These are phyloP conservation scores for Meloidogyne hapla DNA, from an alignment of 1,140 invertebrate species.

Conservation along the genomic window DNA sequence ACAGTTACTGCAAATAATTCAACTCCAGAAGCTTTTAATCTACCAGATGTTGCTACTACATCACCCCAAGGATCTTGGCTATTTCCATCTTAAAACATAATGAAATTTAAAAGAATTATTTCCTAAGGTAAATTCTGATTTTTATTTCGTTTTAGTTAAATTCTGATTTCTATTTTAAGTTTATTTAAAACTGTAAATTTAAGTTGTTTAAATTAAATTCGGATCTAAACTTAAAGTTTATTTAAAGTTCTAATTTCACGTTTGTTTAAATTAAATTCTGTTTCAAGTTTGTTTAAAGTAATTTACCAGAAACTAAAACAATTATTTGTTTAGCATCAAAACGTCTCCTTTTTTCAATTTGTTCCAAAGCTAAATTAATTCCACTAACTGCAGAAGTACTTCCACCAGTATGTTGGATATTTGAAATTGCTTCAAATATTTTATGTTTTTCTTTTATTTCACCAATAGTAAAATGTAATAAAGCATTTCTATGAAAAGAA, in stretches of 20 bases:
- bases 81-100: slow-evolving; percentile 25
- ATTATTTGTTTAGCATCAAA: slow-evolving; percentile 47
- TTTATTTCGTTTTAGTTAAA: too few relatives aligned
- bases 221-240: too few relatives aligned
- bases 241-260: too few relatives aligned
- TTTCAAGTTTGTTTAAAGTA: slow-evolving; percentile 26
- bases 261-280: too few relatives aligned
- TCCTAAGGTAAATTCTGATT: too few relatives aligned
- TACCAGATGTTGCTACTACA: slow-evolving; percentile 41
- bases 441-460: slow-evolving; percentile 41
- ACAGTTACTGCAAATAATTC: slow-evolving; percentile 54
- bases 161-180: too few relatives aligned
- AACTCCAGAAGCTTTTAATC: slow-evolving; percentile 33
- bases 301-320: slow-evolving; percentile 52
- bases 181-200: too few relatives aligned
- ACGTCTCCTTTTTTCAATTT: slow-evolving; percentile 35
- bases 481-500: slow-evolving; percentile 48
- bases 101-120: too few relatives aligned
- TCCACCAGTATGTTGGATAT: slow-evolving; percentile 52
- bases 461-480: slow-evolving; percentile 46
- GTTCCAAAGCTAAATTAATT: slow-evolving; percentile 45
- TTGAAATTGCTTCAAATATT: slow-evolving; percentile 47
- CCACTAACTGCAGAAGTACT: slow-evolving; percentile 53
- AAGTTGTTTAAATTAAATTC: too few relatives aligned
- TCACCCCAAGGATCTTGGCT: slow-evolving; percentile 52